Base-by-base conservation (phyloP, 2,797 vertebrate genomes). In the Channallabes apus region DNA sequence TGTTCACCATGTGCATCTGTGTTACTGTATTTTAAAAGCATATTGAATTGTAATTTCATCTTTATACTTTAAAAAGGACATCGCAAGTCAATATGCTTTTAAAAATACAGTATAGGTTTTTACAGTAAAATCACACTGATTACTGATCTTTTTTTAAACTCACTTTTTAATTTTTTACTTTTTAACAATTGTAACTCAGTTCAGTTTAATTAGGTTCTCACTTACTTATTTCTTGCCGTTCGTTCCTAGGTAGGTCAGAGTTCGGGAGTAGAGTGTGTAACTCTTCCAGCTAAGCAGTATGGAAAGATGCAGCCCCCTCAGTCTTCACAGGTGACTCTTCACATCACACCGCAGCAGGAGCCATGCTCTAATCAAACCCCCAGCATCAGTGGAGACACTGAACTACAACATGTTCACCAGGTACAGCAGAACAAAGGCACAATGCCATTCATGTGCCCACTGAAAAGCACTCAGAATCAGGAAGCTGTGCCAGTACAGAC, bases 231-330 rank as follows among this genome's bases (percentile, higher is more conserved):
- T 73, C 71, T 62, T 89, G 51, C 79, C 15, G 24, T 64, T 73
- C 17, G 61, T 69, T 76, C 3, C 54, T 88, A 82, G 86, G 84
- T 76, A 61, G 32, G 58, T 41, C 27, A 67, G n/a, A 75, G 51
- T 51, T 82, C 32, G 51, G 62, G 9, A 32, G 64, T 46, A 61
- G 72, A 27, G 35, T 32, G 20, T 35, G n/a, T 61, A 8, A 38
- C n/a, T 24, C 22, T n/a, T 82, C 29, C 29, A 7, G 14, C 27
- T 18, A 90, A 62, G 58, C 4, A 0, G 67, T 58, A 5, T 76
- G 72, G 12, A 51, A 93, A 91, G 82, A 92, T 90, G 92, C 61
- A 91, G 59, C 89, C 90, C 24, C 90, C 91, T 56, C 71, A 0
- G 56, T 81, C 80, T 75, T 59, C 29, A 32, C 29, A 29, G 3